Evolutionary conservation across 2,888 invertebrate species (phyloP).

Genomic region (Hyppa rectilinea): DNA sequence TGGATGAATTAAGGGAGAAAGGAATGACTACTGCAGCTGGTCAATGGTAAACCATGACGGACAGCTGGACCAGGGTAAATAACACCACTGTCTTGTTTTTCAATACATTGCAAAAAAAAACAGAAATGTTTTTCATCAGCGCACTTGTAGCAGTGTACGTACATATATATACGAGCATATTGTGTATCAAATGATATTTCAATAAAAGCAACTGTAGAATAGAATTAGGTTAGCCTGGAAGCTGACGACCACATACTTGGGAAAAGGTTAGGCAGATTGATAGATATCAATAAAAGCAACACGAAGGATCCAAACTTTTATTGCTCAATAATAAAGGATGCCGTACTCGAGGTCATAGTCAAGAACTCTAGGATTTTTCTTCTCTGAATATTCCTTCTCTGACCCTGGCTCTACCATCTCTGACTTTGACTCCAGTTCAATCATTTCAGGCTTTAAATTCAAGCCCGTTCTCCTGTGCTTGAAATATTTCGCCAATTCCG

Average conservation of each 20-base stretch:
- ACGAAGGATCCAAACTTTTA: conserved; percentile 51
- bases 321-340: conserved; percentile 78
- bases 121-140: no score
- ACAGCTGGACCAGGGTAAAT: no score
- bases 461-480: conserved; percentile 51
- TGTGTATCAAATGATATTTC: not conserved
- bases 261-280: no score
- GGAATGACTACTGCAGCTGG: no score
- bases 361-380: not conserved
- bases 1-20: no score
- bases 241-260: no score
- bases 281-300: conserved; percentile 13
- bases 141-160: no score
- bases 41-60: no score
- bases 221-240: no score
- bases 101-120: no score
- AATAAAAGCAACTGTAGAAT: not conserved
- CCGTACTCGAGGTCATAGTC: conserved; percentile 85
- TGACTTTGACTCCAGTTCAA: not conserved
- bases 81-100: no score
- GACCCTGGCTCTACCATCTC: not conserved
- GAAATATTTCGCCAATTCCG: conserved; percentile 70
- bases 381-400: not conserved
- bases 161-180: no score
- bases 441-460: not conserved